Base-by-base conservation (phyloP, 1,140 invertebrate genomes). In the Linepithema humile region DNA sequence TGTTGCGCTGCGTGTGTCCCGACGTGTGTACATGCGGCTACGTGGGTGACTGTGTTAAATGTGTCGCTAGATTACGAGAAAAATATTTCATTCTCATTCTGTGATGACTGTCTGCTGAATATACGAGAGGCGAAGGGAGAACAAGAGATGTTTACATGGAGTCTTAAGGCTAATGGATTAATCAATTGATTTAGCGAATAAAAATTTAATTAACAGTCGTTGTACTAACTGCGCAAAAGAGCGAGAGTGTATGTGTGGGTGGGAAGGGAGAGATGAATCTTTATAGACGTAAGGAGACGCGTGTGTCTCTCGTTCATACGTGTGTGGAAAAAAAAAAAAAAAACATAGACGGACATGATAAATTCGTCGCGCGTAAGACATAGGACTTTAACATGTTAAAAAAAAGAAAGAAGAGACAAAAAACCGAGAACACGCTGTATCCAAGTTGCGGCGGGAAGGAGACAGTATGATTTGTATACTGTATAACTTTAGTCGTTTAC, bases 11-110 rank as follows among this genome's bases (percentile, higher is more conserved):
- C 10, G 84, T 82, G 53, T 84, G 78, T 87, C 75, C 29, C 32
- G 50, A 15, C 43, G 23, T 12, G 57, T 64, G 45, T 73, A 38
- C 55, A 70, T 23, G 35, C 57, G 32, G 67, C 23, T 69, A 53
- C 29, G 45, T 57, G 75, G 77, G 83, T 78, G 73, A 82, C 17
- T 88, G 83, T 73, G 82, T 82, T 78, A 83, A 73, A 84, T 73
- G 80, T 91, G 85, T 91, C 91, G 88, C 75, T 92, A 92, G 87
- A 90, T 87, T 89, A 88, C 60, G 82, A 87, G 74, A 67, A 88
- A 84, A 90, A 91, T 92, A 91, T 93, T 93, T 93, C 89, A 93
- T 93, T 93, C 91, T 92, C 86, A 92, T 92, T 92, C 91, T 93
- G 92, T 93, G 92, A 93, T 93, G 92, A 92, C 86, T 93, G 90